These are phyloP conservation scores for Ganaspis brasiliensis DNA, from an alignment of 2,888 invertebrate species.

Conservation along the genomic window DNA sequence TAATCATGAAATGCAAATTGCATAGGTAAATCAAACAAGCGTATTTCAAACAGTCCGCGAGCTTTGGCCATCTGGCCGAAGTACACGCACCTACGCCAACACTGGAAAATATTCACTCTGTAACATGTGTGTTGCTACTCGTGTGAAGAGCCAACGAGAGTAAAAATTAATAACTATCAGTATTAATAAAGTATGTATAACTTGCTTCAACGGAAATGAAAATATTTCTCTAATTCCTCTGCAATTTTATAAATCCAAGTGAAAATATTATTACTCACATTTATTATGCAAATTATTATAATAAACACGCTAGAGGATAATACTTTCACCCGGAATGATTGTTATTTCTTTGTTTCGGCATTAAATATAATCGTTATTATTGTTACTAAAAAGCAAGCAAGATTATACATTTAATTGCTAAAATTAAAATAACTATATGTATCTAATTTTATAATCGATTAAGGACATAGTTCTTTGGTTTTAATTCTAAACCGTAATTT, in stretches of 20 bases:
- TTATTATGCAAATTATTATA: too few species aligned
- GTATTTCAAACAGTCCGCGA: constrained; percentile 27
- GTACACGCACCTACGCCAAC: not conserved
- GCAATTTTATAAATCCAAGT: not conserved
- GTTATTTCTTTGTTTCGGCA: too few species aligned
- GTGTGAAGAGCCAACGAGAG: not conserved
- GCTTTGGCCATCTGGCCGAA: constrained; percentile 24
- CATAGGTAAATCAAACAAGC: constrained; percentile 41
- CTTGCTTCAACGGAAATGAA: too few species aligned
- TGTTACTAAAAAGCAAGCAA: too few species aligned
- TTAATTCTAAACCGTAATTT: not conserved
- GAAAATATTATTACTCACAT: not conserved
- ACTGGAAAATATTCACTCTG: constrained; percentile 9
- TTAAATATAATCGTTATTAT: too few species aligned
- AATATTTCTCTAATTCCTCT: constrained; percentile 7
- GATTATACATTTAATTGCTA: too few species aligned
- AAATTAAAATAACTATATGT: too few species aligned
- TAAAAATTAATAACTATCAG: not conserved
- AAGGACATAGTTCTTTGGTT: not conserved
- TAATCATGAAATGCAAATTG: constrained; percentile 42
- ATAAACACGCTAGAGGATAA: too few species aligned
- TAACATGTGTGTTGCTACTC: constrained; percentile 16
- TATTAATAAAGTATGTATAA: too few species aligned
- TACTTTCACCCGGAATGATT: too few species aligned
- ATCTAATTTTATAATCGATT: too few species aligned